Evolutionary conservation across 2,113 vertebrate genomes (phyloP).

Genomic region (Elaphurus davidianus): DNA sequence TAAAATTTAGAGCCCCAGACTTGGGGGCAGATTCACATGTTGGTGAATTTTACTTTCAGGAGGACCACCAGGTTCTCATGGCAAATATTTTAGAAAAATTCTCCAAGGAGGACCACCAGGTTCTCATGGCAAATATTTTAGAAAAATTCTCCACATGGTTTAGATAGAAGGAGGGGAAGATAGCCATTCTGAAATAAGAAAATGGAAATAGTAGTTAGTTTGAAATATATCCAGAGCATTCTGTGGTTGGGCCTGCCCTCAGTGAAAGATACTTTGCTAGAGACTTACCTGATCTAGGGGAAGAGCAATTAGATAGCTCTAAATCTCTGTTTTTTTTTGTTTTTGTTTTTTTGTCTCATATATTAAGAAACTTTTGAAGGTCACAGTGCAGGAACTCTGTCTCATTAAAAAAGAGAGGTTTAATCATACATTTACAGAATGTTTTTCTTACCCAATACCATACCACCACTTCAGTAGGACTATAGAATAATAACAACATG

Average conservation of each 20-base stretch:
- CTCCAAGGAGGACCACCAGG: rapidly evolving
- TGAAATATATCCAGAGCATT: not conserved
- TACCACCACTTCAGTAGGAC: not conserved
- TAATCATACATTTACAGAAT: not conserved
- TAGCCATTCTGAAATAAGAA: not conserved
- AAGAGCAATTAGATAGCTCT: not conserved
- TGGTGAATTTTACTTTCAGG: not conserved
- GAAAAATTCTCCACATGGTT: not conserved
- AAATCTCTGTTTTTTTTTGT: not conserved
- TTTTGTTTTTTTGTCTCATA: not conserved
- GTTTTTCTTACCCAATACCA: not conserved
- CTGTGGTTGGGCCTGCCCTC: not conserved
- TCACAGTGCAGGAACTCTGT: not conserved
- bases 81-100: not conserved
- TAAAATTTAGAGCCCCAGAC: not conserved
- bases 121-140: not conserved
- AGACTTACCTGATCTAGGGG: not conserved
- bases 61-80: not conserved
- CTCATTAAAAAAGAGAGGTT: not conserved
- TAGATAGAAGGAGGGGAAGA: not conserved
- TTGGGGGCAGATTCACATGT: not conserved
- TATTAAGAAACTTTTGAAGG: not conserved
- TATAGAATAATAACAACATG: not conserved
- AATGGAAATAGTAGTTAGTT: not conserved
- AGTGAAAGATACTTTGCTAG: not conserved